These are phyloP conservation scores for Mesembrinibis cayennensis DNA, from an alignment of 2,113 vertebrate species.

Conservation along the genomic window DNA sequence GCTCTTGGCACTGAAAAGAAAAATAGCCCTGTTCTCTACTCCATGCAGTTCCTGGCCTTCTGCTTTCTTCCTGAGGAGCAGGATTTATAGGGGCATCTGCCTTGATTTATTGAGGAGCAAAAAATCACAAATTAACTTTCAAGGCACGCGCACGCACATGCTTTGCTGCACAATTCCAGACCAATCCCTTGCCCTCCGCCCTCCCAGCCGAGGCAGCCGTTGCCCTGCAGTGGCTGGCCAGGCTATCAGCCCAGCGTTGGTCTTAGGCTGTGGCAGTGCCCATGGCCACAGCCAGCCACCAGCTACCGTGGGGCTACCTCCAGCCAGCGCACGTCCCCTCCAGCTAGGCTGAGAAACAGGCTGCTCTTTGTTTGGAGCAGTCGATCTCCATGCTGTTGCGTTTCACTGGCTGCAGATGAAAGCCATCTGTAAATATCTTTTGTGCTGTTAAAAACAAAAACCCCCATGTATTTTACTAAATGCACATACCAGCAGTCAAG, in stretches of 20 bases:
- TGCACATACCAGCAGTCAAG: not conserved
- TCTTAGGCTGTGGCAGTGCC: not conserved
- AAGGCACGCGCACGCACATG: fast-evolving
- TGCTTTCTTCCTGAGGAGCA: not conserved
- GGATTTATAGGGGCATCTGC: constrained; percentile 21
- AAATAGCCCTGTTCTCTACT: not conserved
- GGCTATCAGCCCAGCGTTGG: fast-evolving
- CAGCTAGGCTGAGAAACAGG: not conserved
- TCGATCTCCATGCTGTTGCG: not conserved
- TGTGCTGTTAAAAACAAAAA: not conserved
- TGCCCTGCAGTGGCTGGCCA: fast-evolving
- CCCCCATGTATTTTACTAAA: not conserved
- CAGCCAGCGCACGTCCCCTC: not conserved
- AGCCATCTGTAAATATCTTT: not conserved
- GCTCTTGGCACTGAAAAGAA: constrained; percentile 25
- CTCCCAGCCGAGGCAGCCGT: fast-evolving
- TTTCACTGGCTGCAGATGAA: not conserved
- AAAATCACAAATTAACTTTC: not conserved
- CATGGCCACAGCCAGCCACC: fast-evolving
- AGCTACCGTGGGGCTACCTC: not conserved
- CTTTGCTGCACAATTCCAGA: not conserved
- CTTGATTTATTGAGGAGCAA: not conserved
- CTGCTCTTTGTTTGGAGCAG: not conserved
- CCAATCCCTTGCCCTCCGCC: not conserved
- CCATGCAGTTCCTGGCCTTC: not conserved